phyloP scores from a whole-genome alignment of 2,797 vertebrate species.

The Bradypus variegatus region DNA sequence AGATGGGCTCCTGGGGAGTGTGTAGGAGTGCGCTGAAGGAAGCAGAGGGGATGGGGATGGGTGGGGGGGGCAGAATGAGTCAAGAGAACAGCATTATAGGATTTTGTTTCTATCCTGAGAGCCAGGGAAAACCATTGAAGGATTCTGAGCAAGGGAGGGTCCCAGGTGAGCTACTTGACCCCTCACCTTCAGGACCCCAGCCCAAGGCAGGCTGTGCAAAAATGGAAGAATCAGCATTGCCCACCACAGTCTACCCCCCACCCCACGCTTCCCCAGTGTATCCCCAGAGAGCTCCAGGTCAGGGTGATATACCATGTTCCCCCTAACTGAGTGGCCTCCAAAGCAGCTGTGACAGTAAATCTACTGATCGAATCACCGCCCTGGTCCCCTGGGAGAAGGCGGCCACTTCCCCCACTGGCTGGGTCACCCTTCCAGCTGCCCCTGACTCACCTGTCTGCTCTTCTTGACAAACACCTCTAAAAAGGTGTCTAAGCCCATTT shows the following conservation, averaged over 20 bases:
- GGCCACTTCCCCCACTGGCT: not conserved
- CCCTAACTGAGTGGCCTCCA: not conserved
- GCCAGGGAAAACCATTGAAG: rapidly evolving
- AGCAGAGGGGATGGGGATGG: rapidly evolving
- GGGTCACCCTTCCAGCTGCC: not conserved
- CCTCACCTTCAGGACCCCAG: too few relatives aligned
- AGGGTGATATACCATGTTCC: not conserved
- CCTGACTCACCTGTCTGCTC: not conserved
- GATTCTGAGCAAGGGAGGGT: not conserved
- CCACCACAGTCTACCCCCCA: not conserved
- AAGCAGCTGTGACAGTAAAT: not conserved
- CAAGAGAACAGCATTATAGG: not conserved
- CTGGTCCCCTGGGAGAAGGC: not conserved
- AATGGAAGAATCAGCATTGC: not conserved
- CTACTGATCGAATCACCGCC: not conserved
- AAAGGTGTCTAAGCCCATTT: not conserved
- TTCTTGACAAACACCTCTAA: not conserved
- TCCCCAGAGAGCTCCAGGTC: not conserved
- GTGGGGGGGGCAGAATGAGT: too few relatives aligned
- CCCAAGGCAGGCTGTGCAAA: not conserved
- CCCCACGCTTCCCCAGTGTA: not conserved
- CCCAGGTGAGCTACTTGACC: rapidly evolving
- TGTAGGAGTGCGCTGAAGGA: too few relatives aligned
- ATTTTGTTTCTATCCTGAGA: not conserved
- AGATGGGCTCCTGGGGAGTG: not conserved